These are phyloP conservation scores for Atta texana DNA, from an alignment of 1,140 invertebrate genomes.

Conservation along the genomic window DNA sequence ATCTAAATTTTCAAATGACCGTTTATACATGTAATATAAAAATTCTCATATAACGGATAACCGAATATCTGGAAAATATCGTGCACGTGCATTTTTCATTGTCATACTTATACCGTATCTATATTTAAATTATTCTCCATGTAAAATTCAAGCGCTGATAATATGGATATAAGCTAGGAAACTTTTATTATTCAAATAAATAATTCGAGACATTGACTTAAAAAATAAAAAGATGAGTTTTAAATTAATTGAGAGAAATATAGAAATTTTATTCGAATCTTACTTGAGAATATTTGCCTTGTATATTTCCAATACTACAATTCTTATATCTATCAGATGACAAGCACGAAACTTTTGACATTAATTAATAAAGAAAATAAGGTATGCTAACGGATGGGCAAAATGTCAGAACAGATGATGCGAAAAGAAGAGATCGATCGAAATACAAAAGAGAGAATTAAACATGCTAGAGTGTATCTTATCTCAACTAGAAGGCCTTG, in stretches of 20 bases:
- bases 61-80: not conserved
- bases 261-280: not conserved
- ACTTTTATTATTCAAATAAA: constrained; percentile 1
- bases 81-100: not conserved
- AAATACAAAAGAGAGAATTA: not conserved
- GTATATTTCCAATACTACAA: not conserved
- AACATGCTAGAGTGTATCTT: not conserved
- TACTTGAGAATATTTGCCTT: not conserved
- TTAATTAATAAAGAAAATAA: constrained; percentile 20
- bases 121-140: not conserved
- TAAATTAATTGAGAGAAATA: not conserved
- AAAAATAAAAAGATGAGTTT: not conserved
- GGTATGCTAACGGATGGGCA: not conserved
- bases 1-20: constrained; percentile 19
- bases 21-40: not conserved
- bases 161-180: not conserved
- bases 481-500: not conserved
- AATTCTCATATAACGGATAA: not conserved
- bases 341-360: not conserved
- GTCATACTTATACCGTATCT: not conserved
- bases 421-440: not conserved
- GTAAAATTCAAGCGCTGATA: not conserved
- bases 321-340: not conserved
- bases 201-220: not conserved
- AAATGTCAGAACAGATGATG: not conserved